Evolutionary conservation across 1,140 invertebrate species (phyloP), one percentile per base, ranked within the genome.

Genomic region (Frieseomelitta varia): DNA sequence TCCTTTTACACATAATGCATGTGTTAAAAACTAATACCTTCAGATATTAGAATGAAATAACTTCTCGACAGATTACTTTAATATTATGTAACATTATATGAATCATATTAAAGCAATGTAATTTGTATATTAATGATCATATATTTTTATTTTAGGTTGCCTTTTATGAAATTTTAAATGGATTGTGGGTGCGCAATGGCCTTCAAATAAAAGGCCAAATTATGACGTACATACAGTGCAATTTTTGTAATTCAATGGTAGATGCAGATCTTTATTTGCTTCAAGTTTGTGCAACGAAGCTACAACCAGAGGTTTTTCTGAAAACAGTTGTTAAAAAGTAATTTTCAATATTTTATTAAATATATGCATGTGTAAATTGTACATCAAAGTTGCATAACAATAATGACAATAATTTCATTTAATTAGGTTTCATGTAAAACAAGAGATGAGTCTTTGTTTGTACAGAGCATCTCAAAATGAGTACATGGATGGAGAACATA

Each of bases 181-280:
- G 98, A 21, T 96, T 99, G 90, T 99, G 99, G 99, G 98, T 99
- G 51, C 96, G 99, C 77, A 99, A 99, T 95, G 99, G 99, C 1
- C 95, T 99, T 1, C 99, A 99, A 96, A 99, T 99, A 88, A 98
- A 98, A 94, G 98, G 98, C 21, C 99, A 99, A 95, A 98, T 99
- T 11, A 99, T 99, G 98, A 99, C 99, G 30, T 99, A 99, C 93
- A 98, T 99, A 87, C 99, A 99, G 93, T 99, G 98, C 84, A 99
- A 99, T 95, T 99, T 99, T 95, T 99, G 98, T 95, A 99, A 99
- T 94, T 99, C 98, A 2, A 99, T 99, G 98, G 98, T 99, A 0
- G 99, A 99, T 95, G 98, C 99, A 90, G 99, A 99, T 95, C 95
- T 99, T 63, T 99, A 98, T 95, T 96, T 99, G 72, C 93, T 99